Evolutionary conservation across 2,888 invertebrate genomes (phyloP).

Genomic region (Ophion ellenae): DNA sequence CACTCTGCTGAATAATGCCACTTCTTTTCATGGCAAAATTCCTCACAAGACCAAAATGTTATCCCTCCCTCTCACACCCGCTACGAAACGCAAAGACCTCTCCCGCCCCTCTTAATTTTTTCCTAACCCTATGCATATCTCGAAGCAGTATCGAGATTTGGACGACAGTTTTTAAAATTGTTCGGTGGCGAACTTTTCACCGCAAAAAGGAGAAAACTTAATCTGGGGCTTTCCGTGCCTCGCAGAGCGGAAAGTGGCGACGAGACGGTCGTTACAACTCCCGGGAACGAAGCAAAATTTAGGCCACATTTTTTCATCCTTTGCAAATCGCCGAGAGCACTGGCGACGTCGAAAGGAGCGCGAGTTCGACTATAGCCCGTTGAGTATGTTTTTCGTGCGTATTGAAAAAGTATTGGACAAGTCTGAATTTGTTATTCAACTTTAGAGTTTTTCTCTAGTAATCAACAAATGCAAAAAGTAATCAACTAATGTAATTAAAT

Average conservation of each 20-base stretch:
- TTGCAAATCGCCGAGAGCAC: constrained; percentile 29
- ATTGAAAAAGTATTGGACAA: background rate
- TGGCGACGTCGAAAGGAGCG: background rate
- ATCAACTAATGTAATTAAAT: no score
- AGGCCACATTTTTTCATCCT: constrained; percentile 18
- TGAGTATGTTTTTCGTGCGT: background rate
- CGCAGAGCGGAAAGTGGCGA: constrained; percentile 13
- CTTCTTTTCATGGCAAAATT: constrained; percentile 35
- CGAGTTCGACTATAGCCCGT: constrained; percentile 4
- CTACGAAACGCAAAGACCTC: background rate
- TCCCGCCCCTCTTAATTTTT: background rate
- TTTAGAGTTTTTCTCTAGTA: background rate
- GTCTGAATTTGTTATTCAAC: background rate
- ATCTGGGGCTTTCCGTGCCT: constrained; percentile 14
- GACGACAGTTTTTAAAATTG: constrained; percentile 36
- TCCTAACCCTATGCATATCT: constrained; percentile 15
- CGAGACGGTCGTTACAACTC: constrained; percentile 15
- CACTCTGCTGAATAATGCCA: constrained; percentile 53
- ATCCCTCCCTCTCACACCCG: constrained; percentile 13
- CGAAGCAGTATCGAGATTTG: constrained; percentile 37
- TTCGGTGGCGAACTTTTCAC: constrained; percentile 32
- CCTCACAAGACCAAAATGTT: constrained; percentile 54
- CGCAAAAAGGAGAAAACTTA: constrained; percentile 2
- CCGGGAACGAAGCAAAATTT: constrained; percentile 17
- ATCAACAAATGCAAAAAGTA: no score